Percentiles rank a stretch among this genome's conserved stretches.
These are phyloP conservation scores for Limanda limanda DNA, from an alignment of 2,113 vertebrate species.

Conservation along the genomic window DNA sequence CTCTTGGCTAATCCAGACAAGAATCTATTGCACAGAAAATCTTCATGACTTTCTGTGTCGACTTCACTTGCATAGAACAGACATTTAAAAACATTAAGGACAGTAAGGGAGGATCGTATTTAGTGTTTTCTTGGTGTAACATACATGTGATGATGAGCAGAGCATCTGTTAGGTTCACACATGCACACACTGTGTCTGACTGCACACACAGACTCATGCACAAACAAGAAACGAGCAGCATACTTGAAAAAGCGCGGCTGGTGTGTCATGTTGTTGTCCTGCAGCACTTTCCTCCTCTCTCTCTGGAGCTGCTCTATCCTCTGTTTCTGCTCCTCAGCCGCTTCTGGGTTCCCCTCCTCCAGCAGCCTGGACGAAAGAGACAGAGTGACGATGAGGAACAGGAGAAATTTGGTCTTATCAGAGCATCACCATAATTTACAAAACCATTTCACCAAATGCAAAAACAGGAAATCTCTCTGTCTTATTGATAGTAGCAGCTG, in stretches of 20 bases:
- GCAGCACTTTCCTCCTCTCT: slow-evolving; percentile 88
- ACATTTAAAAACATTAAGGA: too few relatives aligned
- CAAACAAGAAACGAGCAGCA: not conserved
- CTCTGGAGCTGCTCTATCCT: slow-evolving; percentile 94
- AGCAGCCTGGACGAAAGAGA: slow-evolving; percentile 83
- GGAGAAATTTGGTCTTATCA: not conserved
- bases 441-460: not conserved
- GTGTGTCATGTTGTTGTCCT: slow-evolving; percentile 90
- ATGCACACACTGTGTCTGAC: not conserved
- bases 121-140: too few relatives aligned
- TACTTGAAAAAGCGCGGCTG: slow-evolving; percentile 95
- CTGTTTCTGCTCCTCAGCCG: slow-evolving; percentile 93
- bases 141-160: too few relatives aligned
- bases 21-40: too few relatives aligned
- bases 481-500: too few relatives aligned
- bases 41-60: too few relatives aligned
- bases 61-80: too few relatives aligned
- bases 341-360: slow-evolving; percentile 92
- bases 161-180: too few relatives aligned
- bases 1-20: too few relatives aligned
- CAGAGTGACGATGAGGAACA: not conserved
- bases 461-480: too few relatives aligned
- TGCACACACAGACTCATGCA: not conserved
- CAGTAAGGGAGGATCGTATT: too few relatives aligned
- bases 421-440: too few relatives aligned